Evolutionary conservation across 2,113 vertebrate genomes (phyloP).

Genomic region (Calcarius ornatus): DNA sequence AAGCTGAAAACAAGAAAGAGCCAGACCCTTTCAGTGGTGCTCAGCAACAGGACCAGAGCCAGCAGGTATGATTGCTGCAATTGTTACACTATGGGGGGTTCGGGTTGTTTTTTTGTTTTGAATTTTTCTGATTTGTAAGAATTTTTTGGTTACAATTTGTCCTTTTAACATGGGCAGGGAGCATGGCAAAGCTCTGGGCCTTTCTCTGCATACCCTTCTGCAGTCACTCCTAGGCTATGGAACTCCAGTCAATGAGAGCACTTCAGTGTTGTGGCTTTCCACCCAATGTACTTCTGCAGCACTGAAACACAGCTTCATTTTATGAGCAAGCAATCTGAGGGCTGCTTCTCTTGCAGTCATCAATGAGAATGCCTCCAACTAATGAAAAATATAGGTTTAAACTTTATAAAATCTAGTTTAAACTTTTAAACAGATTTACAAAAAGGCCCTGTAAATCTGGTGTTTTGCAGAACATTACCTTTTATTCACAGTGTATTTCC

Average conservation of each 20-base stretch:
- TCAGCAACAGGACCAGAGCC: background rate
- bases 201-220: background rate
- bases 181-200: too few relatives aligned
- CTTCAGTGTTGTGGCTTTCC: background rate
- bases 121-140: background rate
- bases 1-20: background rate
- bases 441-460: background rate
- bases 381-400: background rate
- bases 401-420: too few relatives aligned
- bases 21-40: background rate
- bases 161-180: background rate
- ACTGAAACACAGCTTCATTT: background rate
- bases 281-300: background rate
- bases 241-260: background rate
- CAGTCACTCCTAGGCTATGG: too few relatives aligned
- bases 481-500: background rate
- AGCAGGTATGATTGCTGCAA: background rate
- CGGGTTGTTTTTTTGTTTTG: accelerated
- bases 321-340: background rate
- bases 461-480: background rate
- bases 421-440: too few relatives aligned
- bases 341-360: background rate
- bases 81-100: background rate
- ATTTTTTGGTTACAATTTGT: background rate
- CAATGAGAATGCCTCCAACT: background rate